Evolutionary conservation across 2,113 vertebrate species (phyloP), one percentile per base, ranked within the genome.

Genomic region (Sphyrna mokarran): DNA sequence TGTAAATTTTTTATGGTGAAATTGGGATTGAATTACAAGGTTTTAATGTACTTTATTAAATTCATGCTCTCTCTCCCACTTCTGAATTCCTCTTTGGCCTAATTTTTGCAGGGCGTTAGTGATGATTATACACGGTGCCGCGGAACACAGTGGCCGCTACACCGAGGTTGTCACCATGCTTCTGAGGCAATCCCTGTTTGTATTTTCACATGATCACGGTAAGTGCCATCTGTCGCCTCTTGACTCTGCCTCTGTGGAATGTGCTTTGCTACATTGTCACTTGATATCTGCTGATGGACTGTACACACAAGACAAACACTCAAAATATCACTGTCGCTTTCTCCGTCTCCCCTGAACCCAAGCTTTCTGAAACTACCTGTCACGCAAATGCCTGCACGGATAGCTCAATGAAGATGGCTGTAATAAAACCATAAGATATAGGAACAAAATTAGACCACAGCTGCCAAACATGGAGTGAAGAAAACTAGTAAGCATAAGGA

Each of bases 151-250:
- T 16, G 98, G 98, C 96, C 97, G 98, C n/a, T 99, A 99, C 0
- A 97, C 98, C 0, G 98, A 99, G 90, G 97, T 99, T 96, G 99
- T 98, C 83, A 98, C 98, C 97, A 98, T 97, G 96, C 97, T 99
- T 97, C 97, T 97, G 96, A 97, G 97, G 87, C 97, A 98, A 96
- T 98, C 98, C 96, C 96, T 99, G 96, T 97, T 98, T 97, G 98
- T 98, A 37, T 99, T 99, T 94, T 97, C 98, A 95, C 99, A 99
- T 9, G 99, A 99, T 96, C 99, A 99, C 0, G 98, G 99, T 99
- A 97, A 99, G 99, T 98, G 96, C 40, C 4, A 29, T 72, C 22
- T 26, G 23, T 16, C 20, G 6, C 14, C 58, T 63, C 5, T n/a
- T 91, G 61, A 61, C 54, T 5, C 29, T n/a, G 14, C 2, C 14